phyloP scores from a whole-genome alignment of 2,113 vertebrate genomes.

The Rhombomys opimus region DNA sequence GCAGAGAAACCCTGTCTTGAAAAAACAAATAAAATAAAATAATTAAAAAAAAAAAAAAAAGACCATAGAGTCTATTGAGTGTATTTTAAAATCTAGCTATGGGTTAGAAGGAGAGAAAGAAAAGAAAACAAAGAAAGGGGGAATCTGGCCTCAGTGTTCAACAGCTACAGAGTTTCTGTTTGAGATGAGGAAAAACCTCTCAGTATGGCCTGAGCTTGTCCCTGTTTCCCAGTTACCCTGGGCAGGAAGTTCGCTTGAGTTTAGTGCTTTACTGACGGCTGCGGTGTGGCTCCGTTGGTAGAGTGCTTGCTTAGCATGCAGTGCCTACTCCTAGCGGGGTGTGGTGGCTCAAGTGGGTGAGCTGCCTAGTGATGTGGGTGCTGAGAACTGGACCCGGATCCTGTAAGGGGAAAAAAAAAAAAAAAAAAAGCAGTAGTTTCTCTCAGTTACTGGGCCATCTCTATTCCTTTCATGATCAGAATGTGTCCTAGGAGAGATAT shows the following conservation, averaged over 20 bases:
- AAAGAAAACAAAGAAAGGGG: neutral
- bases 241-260: neutral
- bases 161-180: neutral
- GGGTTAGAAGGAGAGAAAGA: neutral
- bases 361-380: neutral
- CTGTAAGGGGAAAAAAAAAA: neutral
- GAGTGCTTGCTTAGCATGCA: neutral
- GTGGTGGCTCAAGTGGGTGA: neutral
- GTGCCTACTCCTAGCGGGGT: too few species aligned
- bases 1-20: too few species aligned
- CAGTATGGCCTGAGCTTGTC: neutral
- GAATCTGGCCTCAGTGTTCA: neutral
- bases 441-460: neutral
- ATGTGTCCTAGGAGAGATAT: neutral
- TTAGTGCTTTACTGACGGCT: neutral
- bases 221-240: neutral
- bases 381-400: neutral
- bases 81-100: neutral
- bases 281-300: neutral
- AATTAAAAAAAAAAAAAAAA: too few species aligned
- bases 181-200: neutral
- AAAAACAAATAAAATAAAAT: too few species aligned
- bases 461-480: conserved; percentile 13
- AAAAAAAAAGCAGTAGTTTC: neutral
- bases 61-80: neutral